Evolutionary conservation across 2,797 vertebrate genomes (phyloP), one percentile per base, ranked within the genome.

Genomic region (Muscicapa striata): DNA sequence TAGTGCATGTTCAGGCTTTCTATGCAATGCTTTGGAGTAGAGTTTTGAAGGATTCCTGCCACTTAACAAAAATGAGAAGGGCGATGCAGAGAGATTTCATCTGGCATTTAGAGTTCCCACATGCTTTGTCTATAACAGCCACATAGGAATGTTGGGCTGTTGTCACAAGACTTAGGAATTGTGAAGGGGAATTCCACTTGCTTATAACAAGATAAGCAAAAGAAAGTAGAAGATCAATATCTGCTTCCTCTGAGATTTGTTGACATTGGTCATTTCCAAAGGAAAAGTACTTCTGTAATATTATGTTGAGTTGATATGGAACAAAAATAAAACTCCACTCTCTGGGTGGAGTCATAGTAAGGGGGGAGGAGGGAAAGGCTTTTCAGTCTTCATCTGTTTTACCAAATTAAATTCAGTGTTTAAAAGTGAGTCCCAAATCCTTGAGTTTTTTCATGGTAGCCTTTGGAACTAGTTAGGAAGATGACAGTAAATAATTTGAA

Each of bases 71-170:
- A 85, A 15, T 59, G 20, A 70, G 57, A n/a, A 48, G 9, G 30
- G 5, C 15, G 5, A 4, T 51, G 20, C 38, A 64, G 70, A 46
- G 51, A 29, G 8, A 48, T 80, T 58, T 40, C 21, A 41, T 64
- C 22, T n/a, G 22, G 9, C 13, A 5, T 38, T 63, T 38, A 27
- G 11, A 36, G 18, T 41, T 79, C 36, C 16, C 13, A 9, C 15
- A 0, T 21, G 2, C 0, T 3, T 75, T 19, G 8, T 73, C 30
- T 68, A 0, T 22, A 82, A 34, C 26, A 45, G 36, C n/a, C 49
- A 32, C 21, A 15, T 15, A 34, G 58, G 24, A 83, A 90, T n/a
- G 46, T 4, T 55, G 61, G 29, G 46, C 66, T 1, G 0, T 51
- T 89, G 67, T 81, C 59, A 51, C 55, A 58, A 57, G 57, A 26